phyloP scores from a whole-genome alignment of 2,888 invertebrate genomes.

The Plagodis pulveraria region DNA sequence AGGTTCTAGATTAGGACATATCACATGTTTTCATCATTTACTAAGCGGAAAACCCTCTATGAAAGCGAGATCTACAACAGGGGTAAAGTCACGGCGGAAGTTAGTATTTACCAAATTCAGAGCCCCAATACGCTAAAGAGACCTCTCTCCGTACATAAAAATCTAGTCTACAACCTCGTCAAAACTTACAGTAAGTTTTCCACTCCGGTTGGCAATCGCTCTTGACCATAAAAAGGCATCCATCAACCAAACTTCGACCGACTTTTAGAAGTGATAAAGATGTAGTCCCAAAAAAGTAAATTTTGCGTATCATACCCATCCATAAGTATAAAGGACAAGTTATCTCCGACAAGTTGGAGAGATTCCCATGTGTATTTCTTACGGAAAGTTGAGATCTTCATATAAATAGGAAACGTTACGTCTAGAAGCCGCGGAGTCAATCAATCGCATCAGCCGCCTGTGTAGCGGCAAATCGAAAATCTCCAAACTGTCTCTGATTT shows the following conservation, averaged over 20 bases:
- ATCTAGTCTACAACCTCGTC: too few species aligned
- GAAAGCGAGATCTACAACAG: too few species aligned
- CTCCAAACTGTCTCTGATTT: conserved; percentile 57
- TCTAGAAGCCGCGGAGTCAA: conserved; percentile 65
- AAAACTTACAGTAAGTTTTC: conserved; percentile 3
- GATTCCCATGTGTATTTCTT: conserved; percentile 48
- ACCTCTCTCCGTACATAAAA: too few species aligned
- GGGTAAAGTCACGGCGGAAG: too few species aligned
- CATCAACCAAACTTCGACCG: conserved; percentile 24
- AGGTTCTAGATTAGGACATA: too few species aligned
- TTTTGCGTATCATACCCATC: conserved; percentile 35
- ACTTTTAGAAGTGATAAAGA: conserved; percentile 30
- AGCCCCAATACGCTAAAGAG: too few species aligned
- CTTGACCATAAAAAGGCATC: conserved; percentile 25
- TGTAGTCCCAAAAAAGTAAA: conserved; percentile 32
- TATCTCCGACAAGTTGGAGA: conserved; percentile 37
- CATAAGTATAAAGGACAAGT: conserved; percentile 30
- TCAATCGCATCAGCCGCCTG: conserved; percentile 68
- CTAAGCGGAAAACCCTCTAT: too few species aligned
- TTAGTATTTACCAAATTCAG: too few species aligned
- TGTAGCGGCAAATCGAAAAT: conserved; percentile 76
- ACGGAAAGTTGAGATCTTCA: conserved; percentile 66
- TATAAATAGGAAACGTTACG: conserved; percentile 72
- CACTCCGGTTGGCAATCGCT: conserved; percentile 17
- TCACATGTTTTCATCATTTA: too few species aligned